Base-by-base conservation (phyloP, 2,888 invertebrate genomes). In the Acleris sparsana region DNA sequence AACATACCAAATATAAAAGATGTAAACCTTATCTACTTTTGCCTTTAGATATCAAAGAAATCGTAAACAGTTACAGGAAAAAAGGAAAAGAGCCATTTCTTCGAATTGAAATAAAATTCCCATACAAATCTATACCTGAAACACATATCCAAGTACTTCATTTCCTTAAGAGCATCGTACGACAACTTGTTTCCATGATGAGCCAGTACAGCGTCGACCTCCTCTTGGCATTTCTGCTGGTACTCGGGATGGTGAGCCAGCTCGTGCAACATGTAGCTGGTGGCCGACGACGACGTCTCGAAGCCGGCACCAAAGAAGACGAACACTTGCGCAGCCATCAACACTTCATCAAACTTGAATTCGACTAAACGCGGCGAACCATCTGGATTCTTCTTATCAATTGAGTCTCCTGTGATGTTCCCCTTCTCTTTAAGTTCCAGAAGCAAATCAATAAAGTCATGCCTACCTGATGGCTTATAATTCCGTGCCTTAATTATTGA, bases 381-480 rank as follows among this genome's bases (percentile, higher is more conserved):
- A 44, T 73, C 71, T 13, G 56, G 9, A 20, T 72, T 71, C 2
- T 53, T 58, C n/a, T 65, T 69, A 18, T 68, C 71, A 17, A 73
- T 71, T 16, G 72, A 74, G 2, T 73, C 74, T 13, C 67, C 71
- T 6, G 60, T 62, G 29, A 71, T 69, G 1, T 57, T 69, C 0
- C 76, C 76, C 33, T 71, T 73, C n/a, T 65, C 63, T 51, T 63
- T 71, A 17, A 69, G 69, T 53, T 77, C 76, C 7, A 77, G 49
- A 49, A 78, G 65, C 29, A 76, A 52, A 52, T 76, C 76, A n/a
- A 76, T 73, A 53, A 76, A 76, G 53, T 78, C 76, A 43, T 76
- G 72, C 51, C 75, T 68, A 1, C 68, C 69, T 0, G 72, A 73
- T 3, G 73, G 73, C 55, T 73, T 57, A 53, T 73, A 71, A 53